Evolutionary conservation across 2,113 vertebrate species (phyloP), one percentile per base, ranked within the genome.

Genomic region (Hydrochoerus hydrochaeris): DNA sequence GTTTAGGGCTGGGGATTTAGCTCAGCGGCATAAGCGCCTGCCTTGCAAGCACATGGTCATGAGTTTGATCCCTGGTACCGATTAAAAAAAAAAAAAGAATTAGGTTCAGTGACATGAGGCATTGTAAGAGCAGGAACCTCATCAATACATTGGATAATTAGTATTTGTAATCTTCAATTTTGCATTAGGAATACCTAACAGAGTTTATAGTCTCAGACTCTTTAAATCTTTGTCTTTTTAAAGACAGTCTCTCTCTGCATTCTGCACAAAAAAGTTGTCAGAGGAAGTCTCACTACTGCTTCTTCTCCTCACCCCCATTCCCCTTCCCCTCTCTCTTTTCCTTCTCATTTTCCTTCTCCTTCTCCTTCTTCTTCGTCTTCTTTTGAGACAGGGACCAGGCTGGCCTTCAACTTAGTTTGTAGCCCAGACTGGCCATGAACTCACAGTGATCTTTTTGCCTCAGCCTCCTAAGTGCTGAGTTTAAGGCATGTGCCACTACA

Each of bases 131-230:
- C n/a, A 93, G 17, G 26, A 85, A n/a, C 38, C 38, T 26, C 62
- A 89, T 58, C 81, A 93, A 63, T 62, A 78, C 73, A 93, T 78
- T 88, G 26, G 17, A 69, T 89, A 95, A 83, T 83, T 96, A 95
- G 77, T 81, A 78, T 87, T 93, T 49, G 86, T 52, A 87, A 75
- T 32, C n/a, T 96, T 87, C 80, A n/a, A 58, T 80, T 82, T 92
- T 96, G 89, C 78, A 91, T 96, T 95, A 78, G 22, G 24, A 78
- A 73, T 85, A 95, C 71, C 11, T 60, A 88, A 89, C 26, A 86
- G 60, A 60, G 83, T 91, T 83, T 54, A 95, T 57, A 91, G 77
- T 49, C 35, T 30, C 49, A 87, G n/a, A 57, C 12, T 65, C 60
- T 86, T 71, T 17, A 20, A 35, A 17, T 69, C 35, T 35, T 41